These are phyloP conservation scores for Charadrius vociferus DNA, from an alignment of 2,113 vertebrate species.

Conservation along the genomic window DNA sequence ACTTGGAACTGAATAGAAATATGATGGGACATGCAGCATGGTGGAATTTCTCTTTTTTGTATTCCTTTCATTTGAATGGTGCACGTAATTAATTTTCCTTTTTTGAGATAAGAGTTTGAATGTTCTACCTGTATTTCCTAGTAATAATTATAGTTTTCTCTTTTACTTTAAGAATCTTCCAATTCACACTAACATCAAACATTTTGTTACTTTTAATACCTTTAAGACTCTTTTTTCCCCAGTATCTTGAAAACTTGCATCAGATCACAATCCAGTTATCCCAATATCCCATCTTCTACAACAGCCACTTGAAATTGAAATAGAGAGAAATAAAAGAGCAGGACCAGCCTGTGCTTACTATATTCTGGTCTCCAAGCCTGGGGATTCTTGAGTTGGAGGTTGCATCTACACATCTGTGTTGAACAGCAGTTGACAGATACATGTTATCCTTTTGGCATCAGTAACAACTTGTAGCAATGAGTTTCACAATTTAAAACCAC, in stretches of 20 bases:
- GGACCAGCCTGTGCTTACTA: neutral
- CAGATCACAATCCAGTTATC: neutral
- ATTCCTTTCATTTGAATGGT: neutral
- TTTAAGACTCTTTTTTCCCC: neutral
- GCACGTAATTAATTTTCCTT: neutral
- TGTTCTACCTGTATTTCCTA: neutral
- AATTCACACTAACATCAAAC: neutral
- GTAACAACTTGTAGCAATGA: neutral
- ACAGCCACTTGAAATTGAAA: neutral
- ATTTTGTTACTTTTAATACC: neutral
- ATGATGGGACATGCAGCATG: neutral
- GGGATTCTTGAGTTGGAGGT: neutral
- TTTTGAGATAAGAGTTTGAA: neutral
- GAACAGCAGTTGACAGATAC: neutral
- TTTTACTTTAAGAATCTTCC: neutral
- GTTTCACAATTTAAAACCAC: neutral
- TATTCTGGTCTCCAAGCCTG: neutral
- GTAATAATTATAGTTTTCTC: neutral
- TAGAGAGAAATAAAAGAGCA: neutral
- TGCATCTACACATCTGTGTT: neutral
- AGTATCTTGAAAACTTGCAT: neutral
- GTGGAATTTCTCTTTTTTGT: neutral
- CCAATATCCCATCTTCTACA: neutral
- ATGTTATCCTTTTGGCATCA: neutral
- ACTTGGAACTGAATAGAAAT: neutral